Conservation (phyloP, 2,888 invertebrate species). For the Phyto melanocephala region DNA sequence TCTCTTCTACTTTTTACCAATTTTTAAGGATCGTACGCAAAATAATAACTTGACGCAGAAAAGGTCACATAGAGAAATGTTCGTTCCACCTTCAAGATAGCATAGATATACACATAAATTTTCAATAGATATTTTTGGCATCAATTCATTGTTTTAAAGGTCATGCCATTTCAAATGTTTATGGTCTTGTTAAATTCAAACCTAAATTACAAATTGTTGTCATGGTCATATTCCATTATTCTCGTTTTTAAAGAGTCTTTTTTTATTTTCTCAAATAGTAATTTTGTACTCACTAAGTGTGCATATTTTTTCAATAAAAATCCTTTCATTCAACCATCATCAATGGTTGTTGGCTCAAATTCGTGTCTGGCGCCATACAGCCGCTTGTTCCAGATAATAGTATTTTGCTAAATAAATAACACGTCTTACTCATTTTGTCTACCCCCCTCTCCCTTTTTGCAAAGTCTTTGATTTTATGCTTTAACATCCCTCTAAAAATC, state of each 20-base stretch:
- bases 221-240: neutral
- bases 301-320: neutral
- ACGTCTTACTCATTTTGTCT: neutral
- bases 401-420: constrained; percentile 45
- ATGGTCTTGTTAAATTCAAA: neutral
- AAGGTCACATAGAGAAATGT: neutral
- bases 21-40: neutral
- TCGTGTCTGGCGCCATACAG: constrained; percentile 71
- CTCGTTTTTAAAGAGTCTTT: neutral
- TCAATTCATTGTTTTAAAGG: constrained; percentile 10
- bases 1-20: neutral
- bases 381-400: constrained; percentile 71
- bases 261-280: neutral
- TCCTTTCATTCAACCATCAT: neutral
- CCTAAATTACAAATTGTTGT: neutral
- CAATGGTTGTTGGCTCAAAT: constrained; percentile 2
- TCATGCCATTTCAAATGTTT: neutral
- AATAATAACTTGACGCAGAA: neutral
- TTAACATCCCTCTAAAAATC: neutral
- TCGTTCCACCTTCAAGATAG: neutral
- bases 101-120: no score
- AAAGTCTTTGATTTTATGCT: neutral
- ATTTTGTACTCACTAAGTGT: neutral
- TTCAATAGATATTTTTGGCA: neutral
- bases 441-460: no score